A percentile compares a stretch with the other conserved stretches of the same genome.
These are phyloP conservation scores for Brachionus asplanchnoidis DNA, from an alignment of 1,140 invertebrate genomes.

Conservation along the genomic window DNA sequence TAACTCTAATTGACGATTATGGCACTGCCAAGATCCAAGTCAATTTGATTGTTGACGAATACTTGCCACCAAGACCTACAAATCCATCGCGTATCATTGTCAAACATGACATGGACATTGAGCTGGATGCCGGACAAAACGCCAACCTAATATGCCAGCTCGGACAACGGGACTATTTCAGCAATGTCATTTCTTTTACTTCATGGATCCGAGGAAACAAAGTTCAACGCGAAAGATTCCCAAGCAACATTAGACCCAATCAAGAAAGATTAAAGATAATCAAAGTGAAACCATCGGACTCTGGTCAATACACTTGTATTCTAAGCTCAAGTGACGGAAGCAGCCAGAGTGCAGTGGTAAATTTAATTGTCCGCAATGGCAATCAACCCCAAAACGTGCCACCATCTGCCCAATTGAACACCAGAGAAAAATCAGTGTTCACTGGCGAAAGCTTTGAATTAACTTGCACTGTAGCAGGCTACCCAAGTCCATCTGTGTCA, in stretches of 20 bases:
- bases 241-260: constrained; percentile 15
- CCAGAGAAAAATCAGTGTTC: constrained; percentile 4
- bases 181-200: not conserved
- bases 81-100: constrained; percentile 1
- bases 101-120: constrained; percentile 17
- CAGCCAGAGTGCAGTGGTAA: not conserved
- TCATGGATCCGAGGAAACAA: constrained; percentile 38
- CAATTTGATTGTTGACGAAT: not conserved
- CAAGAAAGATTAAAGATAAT: constrained; percentile 38
- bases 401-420: not conserved
- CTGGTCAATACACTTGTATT: constrained; percentile 39
- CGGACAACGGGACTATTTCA: not conserved
- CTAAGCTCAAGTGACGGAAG: constrained; percentile 38
- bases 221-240: not conserved
- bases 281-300: constrained; percentile 10
- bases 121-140: constrained; percentile 16
- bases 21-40: constrained; percentile 3
- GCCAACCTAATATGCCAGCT: constrained; percentile 24
- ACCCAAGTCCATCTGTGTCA: not conserved
- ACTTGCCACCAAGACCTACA: not conserved
- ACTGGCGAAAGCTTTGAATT: constrained; percentile 1
- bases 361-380: constrained; percentile 6
- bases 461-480: not conserved
- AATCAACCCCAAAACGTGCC: not conserved
- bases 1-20: not conserved